Percentiles rank a stretch among this genome's conserved stretches.
phyloP scores from a whole-genome alignment of 2,888 invertebrate genomes.

The Scaptomyza caliginosa region DNA sequence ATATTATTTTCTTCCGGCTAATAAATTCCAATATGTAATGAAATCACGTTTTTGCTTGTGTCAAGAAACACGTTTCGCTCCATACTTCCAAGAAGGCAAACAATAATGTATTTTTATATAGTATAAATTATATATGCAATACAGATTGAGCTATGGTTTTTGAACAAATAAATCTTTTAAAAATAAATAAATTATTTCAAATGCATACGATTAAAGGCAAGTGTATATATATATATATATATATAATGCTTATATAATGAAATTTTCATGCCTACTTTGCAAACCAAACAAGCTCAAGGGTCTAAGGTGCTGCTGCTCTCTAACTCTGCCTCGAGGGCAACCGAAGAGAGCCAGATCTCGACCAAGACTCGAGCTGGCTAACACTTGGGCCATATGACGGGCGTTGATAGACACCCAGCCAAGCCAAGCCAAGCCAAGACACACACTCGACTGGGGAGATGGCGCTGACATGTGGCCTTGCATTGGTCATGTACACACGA shows the following conservation, averaged over 20 bases:
- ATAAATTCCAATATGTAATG: constrained; percentile 29
- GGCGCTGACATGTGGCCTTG: constrained; percentile 47
- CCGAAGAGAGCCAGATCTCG: background rate
- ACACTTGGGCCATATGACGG: constrained; percentile 63
- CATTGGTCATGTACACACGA: constrained; percentile 24
- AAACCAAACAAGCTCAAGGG: constrained; percentile 14
- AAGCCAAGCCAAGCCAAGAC: background rate
- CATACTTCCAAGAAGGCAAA: background rate
- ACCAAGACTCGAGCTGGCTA: too few species aligned
- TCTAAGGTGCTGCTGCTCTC: constrained; percentile 4
- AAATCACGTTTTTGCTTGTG: constrained; percentile 35
- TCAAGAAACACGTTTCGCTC: background rate
- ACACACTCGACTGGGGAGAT: constrained; percentile 46
- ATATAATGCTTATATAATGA: constrained; percentile 25
- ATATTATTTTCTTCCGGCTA: constrained; percentile 9
- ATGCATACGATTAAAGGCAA: too few species aligned
- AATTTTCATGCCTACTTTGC: background rate
- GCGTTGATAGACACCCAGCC: constrained; percentile 48
- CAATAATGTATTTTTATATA: background rate
- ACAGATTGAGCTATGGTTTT: background rate
- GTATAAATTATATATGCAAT: too few species aligned
- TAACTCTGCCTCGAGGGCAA: background rate
- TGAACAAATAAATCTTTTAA: too few species aligned
- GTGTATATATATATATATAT: too few species aligned
- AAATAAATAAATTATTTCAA: too few species aligned